Base-by-base conservation (phyloP, 2,113 vertebrate genomes). In the Sphaerodactylus townsendi region DNA sequence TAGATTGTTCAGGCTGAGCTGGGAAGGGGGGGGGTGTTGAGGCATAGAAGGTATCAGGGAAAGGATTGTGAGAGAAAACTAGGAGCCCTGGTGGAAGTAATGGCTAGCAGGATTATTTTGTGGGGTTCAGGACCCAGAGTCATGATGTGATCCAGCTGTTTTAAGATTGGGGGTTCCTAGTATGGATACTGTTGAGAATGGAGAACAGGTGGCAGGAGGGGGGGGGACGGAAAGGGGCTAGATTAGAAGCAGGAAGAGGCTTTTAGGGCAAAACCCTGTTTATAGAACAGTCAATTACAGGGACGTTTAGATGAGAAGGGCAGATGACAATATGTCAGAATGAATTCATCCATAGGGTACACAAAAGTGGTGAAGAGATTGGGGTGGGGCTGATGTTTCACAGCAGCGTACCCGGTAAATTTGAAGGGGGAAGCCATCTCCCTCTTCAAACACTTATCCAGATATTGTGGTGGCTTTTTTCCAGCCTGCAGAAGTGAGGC, bases 401-500 rank as follows among this genome's bases (percentile, higher is more conserved):
- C 19, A 23, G 62, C 46, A 30, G 80, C 23, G 3, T 62, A n/a
- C 17, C 17, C 5, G 37, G 9, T 10, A 23, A 59, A 62, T 19
- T 59, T 78, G 37, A 71, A 68, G 2, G 76, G 35, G 81, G 85
- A 78, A 28, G 1, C 59, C 0, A 2, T 1, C 87, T 70, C 65
- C n/a, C 3, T 13, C 9, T 3, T 11, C 4, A 56, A 50, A 46
- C 30, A 4, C 2, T 17, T 53, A 66, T 72, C 76, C 71, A 44
- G 68, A 75, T 81, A 37, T 46, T 33, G 80, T 77, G 11, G 82
- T 2, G 41, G 14, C 44, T 3, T 30, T 28, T 53, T 56, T 2
- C 23, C 86, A 84, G 68, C 85, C 88, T 56, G 80, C 64, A 77
- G 87, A 75, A 77, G 75, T 76, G 82, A 0, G 50, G 90, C 77